Percentiles rank a stretch among this genome's conserved stretches.
phyloP scores from a whole-genome alignment of 2,797 vertebrate genomes.

The Kryptolebias ocellatus region DNA sequence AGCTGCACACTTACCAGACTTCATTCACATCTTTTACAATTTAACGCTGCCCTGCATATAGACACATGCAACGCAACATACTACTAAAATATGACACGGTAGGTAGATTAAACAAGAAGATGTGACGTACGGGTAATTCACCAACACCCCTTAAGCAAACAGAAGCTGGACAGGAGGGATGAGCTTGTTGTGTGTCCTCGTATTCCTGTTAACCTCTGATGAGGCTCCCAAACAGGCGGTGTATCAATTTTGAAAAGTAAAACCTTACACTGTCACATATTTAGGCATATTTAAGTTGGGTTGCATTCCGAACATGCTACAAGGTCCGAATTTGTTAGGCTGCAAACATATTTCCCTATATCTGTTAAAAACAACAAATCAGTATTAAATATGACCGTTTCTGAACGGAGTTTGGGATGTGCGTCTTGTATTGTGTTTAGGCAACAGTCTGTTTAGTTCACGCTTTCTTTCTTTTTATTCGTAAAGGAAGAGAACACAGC shows the following conservation, averaged over 20 bases:
- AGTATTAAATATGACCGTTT: slow-evolving; percentile 2
- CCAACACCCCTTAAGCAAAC: not conserved
- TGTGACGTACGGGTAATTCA: not conserved
- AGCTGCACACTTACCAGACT: slow-evolving; percentile 30
- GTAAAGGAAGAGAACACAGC: not conserved
- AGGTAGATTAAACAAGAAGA: no score
- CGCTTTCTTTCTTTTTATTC: not conserved
- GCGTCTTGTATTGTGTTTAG: not conserved
- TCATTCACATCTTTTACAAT: slow-evolving; percentile 1
- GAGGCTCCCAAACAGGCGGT: not conserved
- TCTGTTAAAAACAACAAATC: not conserved
- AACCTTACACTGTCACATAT: not conserved
- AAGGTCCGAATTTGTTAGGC: not conserved
- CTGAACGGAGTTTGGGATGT: slow-evolving; percentile 16
- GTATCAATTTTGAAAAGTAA: slow-evolving; percentile 3
- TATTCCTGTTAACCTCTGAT: slow-evolving; percentile 2
- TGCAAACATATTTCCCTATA: not conserved
- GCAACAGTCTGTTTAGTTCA: not conserved
- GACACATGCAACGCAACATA: not conserved
- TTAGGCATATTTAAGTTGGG: not conserved
- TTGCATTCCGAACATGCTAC: slow-evolving; percentile 9
- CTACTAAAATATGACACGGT: not conserved
- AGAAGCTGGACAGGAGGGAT: not conserved
- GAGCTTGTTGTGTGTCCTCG: not conserved
- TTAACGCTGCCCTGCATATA: not conserved